Evolutionary conservation across 2,797 vertebrate genomes (phyloP).

Genomic region (Melopsittacus undulatus): DNA sequence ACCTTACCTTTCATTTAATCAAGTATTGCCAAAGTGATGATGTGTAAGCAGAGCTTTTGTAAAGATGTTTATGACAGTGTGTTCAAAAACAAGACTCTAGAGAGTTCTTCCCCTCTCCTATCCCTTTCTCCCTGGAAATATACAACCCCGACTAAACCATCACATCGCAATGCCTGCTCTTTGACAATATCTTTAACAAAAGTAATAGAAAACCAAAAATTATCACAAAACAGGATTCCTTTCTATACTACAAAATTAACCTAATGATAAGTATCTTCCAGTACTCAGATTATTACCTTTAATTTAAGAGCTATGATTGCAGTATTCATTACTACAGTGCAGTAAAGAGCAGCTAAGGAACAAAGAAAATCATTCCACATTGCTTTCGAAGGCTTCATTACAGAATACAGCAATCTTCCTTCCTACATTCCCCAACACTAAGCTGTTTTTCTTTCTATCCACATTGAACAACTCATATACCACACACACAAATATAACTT

Average conservation of each 20-base stretch:
- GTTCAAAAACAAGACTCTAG: background rate
- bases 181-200: background rate
- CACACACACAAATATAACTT: background rate
- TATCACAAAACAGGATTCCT: background rate
- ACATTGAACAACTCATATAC: background rate
- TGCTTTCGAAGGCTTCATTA: background rate
- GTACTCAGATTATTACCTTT: background rate
- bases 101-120: background rate
- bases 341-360: background rate
- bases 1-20: background rate
- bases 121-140: accelerated
- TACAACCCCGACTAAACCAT: background rate
- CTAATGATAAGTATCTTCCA: background rate
- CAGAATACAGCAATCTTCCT: background rate
- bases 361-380: background rate
- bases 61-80: background rate
- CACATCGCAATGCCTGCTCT: background rate
- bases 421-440: background rate
- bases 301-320: background rate
- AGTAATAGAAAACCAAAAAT: background rate
- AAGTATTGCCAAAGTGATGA: background rate
- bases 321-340: background rate
- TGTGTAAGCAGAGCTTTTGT: background rate
- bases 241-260: background rate
- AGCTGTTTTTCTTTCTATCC: background rate